Percentiles rank a stretch among this genome's conserved stretches.
phyloP scores from a whole-genome alignment of 2,888 invertebrate genomes.

The Brachypalpus laphriformis region DNA sequence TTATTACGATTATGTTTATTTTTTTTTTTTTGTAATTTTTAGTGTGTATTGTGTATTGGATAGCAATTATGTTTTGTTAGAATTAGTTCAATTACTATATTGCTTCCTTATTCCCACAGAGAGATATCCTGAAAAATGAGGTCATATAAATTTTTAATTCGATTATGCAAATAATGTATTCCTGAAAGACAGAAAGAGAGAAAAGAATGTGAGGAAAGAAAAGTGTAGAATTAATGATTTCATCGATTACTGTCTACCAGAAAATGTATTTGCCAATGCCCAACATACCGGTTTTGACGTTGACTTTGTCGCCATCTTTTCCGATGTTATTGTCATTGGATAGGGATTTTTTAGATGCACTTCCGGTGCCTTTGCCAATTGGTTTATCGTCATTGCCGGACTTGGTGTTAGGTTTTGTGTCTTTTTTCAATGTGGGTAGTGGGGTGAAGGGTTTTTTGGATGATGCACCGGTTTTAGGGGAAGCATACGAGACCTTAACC shows the following conservation, averaged over 20 bases:
- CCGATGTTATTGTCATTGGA: constrained; percentile 76
- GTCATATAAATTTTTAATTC: constrained; percentile 83
- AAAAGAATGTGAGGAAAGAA: constrained; percentile 80
- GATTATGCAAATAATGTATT: constrained; percentile 83
- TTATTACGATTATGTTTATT: constrained; percentile 13
- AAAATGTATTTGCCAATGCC: constrained; percentile 92
- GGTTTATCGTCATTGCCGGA: constrained; percentile 75
- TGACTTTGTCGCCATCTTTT: constrained; percentile 81
- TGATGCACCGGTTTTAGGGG: constrained; percentile 76
- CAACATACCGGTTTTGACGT: constrained; percentile 89
- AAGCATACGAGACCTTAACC: constrained; percentile 81
- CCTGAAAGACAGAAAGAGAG: constrained; percentile 82
- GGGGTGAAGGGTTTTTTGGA: constrained; percentile 65
- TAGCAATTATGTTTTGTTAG: constrained; percentile 70
- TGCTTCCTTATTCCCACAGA: constrained; percentile 82
- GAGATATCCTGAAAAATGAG: constrained; percentile 83
- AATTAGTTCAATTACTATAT: constrained; percentile 74
- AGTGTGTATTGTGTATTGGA: constrained; percentile 43
- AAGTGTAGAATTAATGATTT: constrained; percentile 77
- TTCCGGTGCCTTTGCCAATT: constrained; percentile 71
- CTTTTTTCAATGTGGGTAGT: constrained; percentile 63
- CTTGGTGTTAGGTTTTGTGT: constrained; percentile 74
- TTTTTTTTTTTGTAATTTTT: background rate
- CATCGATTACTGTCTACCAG: constrained; percentile 87
- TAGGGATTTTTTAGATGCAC: constrained; percentile 77